Evolutionary conservation across 1,140 invertebrate genomes (phyloP).

Genomic region (Drosophila lacertosa): DNA sequence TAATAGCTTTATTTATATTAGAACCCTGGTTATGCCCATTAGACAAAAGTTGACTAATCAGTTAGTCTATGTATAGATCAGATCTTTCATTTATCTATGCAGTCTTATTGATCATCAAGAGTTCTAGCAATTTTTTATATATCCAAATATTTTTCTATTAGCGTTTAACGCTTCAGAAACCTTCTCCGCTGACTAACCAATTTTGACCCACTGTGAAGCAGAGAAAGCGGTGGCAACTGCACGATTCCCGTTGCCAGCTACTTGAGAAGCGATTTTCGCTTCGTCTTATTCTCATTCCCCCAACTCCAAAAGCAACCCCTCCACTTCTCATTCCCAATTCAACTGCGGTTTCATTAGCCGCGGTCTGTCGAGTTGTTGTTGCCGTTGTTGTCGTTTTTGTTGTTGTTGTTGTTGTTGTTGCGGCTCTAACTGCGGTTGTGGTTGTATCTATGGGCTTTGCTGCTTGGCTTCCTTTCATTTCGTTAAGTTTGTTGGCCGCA

Average conservation of each 20-base stretch:
- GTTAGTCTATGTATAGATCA: too few species aligned
- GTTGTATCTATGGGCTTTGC: slow-evolving; percentile 38
- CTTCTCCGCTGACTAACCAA: not conserved
- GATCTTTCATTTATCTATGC: too few species aligned
- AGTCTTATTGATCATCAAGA: too few species aligned
- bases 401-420: slow-evolving; percentile 42
- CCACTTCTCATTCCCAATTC: slow-evolving; percentile 29
- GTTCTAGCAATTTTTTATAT: too few species aligned
- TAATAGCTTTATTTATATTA: too few species aligned
- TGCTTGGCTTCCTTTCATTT: slow-evolving; percentile 75
- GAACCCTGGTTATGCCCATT: too few species aligned
- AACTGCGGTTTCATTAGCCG: slow-evolving; percentile 80
- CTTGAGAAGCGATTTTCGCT: slow-evolving; percentile 52
- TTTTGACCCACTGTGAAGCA: slow-evolving; percentile 25
- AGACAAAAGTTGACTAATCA: too few species aligned
- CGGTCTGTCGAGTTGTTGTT: slow-evolving; percentile 69
- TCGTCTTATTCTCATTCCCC: slow-evolving; percentile 34
- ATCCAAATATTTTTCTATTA: not conserved
- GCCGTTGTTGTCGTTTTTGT: slow-evolving; percentile 45
- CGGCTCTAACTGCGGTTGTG: slow-evolving; percentile 64
- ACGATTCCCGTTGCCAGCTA: slow-evolving; percentile 34
- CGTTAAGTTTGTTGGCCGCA: slow-evolving; percentile 78
- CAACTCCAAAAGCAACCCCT: slow-evolving; percentile 18
- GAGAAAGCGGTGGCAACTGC: too few species aligned
- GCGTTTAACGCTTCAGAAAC: not conserved